A percentile compares a stretch with the other conserved stretches of the same genome.
Evolutionary conservation across 2,113 vertebrate species (phyloP).

Genomic region (Sturnus vulgaris): DNA sequence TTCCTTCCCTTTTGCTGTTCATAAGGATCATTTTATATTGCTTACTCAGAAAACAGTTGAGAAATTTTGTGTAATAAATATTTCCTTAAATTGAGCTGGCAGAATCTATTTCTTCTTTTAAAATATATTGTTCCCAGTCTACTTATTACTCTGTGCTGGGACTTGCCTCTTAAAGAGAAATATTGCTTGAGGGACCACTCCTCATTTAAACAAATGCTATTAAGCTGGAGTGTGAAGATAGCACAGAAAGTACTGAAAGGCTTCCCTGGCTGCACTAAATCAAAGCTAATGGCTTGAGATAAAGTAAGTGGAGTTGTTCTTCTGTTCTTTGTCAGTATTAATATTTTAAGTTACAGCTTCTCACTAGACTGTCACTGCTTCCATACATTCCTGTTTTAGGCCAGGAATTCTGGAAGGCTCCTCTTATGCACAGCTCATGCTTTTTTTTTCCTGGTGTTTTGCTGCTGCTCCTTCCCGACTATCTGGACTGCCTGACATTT

Average conservation of each 20-base stretch:
- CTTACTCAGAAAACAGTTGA: constrained; percentile 62
- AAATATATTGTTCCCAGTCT: constrained; percentile 62
- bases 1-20: background rate
- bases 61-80: constrained; percentile 64
- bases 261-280: constrained; percentile 63
- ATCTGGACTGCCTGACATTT: constrained; percentile 32
- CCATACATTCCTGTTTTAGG: background rate
- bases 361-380: constrained; percentile 26
- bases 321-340: constrained; percentile 67
- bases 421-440: background rate
- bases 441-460: background rate
- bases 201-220: constrained; percentile 71
- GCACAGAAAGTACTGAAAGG: constrained; percentile 52
- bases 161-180: constrained; percentile 67
- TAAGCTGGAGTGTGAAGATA: constrained; percentile 64
- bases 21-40: constrained; percentile 36
- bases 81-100: constrained; percentile 58
- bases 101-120: constrained; percentile 53
- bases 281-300: constrained; percentile 65
- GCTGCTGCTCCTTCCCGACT: constrained; percentile 10
- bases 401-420: constrained; percentile 38
- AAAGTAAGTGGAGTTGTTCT: constrained; percentile 63
- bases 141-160: constrained; percentile 60
- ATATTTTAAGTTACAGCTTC: constrained; percentile 67
- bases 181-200: constrained; percentile 65